Evolutionary conservation across 2,888 invertebrate genomes (phyloP), one percentile per base, ranked within the genome.

Genomic region (Allacma fusca): DNA sequence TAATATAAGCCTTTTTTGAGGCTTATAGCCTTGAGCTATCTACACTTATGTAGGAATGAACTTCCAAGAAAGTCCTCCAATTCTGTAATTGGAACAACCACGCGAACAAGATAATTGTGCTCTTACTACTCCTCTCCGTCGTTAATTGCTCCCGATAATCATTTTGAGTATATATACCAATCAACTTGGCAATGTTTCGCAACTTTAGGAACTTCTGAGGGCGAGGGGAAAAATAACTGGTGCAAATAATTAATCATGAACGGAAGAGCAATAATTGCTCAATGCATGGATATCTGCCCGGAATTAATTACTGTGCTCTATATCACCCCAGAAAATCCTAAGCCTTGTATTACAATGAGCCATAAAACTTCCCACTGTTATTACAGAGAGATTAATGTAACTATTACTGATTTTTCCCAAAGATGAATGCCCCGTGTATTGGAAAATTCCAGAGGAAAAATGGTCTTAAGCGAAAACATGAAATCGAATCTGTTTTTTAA

Each of bases 1-100:
- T 9, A 50, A 50, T 50, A 16, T 1, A 50, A 50, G 16, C n/a
- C 4, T 9, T 50, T 40, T 40, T 50, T 50, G n/a, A 16, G 50
- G 2, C 50, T 9, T 1, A 50, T 16, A 50, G 50, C 50, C 50
- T 50, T 50, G 50, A 50, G 50, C 50, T 34, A 34, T 34, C 9
- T 50, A 50, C 19, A 16, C 16, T 16, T 50, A 50, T 50, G 2
- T n/a, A 16, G 5, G n/a, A 13, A 50, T 19, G n/a, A 50, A n/a
- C 50, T 13, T 50, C 50, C 9, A 50, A 50, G 50, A 50, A 50
- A 50, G 16, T 50, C 50, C 50, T 50, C 50, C 50, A 19, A 13
- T 50, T 50, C 50, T 50, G 50, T 50, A 50, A 50, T 50, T 50
- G 50, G 50, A 50, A 50, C 50, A 50, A 50, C 50, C 50, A 50